phyloP scores from a whole-genome alignment of 2,113 vertebrate species.

The Ranitomeya imitator region DNA sequence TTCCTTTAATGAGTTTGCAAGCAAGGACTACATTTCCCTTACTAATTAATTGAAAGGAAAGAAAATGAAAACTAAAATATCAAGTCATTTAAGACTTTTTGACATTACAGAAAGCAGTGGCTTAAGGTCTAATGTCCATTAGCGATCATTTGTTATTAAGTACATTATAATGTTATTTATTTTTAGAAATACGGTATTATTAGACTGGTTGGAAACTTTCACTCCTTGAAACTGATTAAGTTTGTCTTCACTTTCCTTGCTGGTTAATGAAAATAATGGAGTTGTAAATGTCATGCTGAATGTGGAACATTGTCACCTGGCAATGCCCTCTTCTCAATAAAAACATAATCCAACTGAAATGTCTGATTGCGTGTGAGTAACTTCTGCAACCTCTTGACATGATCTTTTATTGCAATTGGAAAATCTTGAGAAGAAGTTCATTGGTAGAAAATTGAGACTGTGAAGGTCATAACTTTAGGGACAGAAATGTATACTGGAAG shows the following conservation, averaged over 20 bases:
- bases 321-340: not conserved
- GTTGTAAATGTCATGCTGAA: not conserved
- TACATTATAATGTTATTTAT: not conserved
- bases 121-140: not conserved
- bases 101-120: not conserved
- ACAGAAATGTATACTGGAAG: not conserved
- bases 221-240: not conserved
- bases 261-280: slow-evolving; percentile 16
- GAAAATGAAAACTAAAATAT: not conserved
- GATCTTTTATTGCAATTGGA: not conserved
- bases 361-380: not conserved
- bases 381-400: slow-evolving; percentile 2
- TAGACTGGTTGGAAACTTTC: not conserved
- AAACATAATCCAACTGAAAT: slow-evolving; percentile 15
- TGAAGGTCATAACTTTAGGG: not conserved
- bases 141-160: not conserved
- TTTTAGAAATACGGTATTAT: not conserved
- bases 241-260: not conserved
- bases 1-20: not conserved
- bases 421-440: not conserved
- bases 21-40: not conserved
- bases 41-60: not conserved
- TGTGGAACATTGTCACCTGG: not conserved
- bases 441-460: slow-evolving; percentile 1
- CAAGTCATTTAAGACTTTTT: not conserved